These are phyloP conservation scores for Herminia tarsipennalis DNA, from an alignment of 2,888 invertebrate species.

Conservation along the genomic window DNA sequence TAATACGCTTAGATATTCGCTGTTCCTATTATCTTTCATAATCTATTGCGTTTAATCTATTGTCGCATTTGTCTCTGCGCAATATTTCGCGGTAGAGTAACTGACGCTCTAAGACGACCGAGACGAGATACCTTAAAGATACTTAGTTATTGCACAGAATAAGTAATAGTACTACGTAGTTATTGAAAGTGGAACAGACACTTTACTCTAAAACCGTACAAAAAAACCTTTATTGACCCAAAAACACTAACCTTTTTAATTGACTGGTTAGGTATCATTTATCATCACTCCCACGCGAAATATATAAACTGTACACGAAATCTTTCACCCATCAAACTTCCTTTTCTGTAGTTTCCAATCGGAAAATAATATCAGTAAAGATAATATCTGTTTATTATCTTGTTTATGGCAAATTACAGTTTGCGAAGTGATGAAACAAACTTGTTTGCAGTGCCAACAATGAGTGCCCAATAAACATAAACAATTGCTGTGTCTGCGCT, in stretches of 20 bases:
- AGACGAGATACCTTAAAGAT: too few relatives aligned
- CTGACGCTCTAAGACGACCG: too few relatives aligned
- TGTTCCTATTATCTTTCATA: too few relatives aligned
- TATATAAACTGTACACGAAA: not conserved
- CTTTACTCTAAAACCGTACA: too few relatives aligned
- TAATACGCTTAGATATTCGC: too few relatives aligned
- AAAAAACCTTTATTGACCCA: too few relatives aligned
- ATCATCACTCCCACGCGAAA: not conserved
- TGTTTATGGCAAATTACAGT: slow-evolving; percentile 61
- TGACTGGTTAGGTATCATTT: not conserved
- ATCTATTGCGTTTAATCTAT: too few relatives aligned
- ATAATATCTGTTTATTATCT: slow-evolving; percentile 51
- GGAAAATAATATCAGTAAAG: slow-evolving; percentile 37
- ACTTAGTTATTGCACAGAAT: too few relatives aligned
- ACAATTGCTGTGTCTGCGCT: slow-evolving; percentile 69
- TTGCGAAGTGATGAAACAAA: slow-evolving; percentile 59
- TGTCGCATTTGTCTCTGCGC: too few relatives aligned
- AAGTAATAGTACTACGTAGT: too few relatives aligned
- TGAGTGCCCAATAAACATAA: slow-evolving; percentile 77
- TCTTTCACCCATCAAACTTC: slow-evolving; percentile 16
- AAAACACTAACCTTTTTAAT: not conserved
- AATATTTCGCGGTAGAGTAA: too few relatives aligned
- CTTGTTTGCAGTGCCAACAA: slow-evolving; percentile 69
- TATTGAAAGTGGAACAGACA: too few relatives aligned
- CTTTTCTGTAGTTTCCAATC: slow-evolving; percentile 20